Evolutionary conservation across 1,140 invertebrate species (phyloP).

Genomic region (Drosophila bipectinata): DNA sequence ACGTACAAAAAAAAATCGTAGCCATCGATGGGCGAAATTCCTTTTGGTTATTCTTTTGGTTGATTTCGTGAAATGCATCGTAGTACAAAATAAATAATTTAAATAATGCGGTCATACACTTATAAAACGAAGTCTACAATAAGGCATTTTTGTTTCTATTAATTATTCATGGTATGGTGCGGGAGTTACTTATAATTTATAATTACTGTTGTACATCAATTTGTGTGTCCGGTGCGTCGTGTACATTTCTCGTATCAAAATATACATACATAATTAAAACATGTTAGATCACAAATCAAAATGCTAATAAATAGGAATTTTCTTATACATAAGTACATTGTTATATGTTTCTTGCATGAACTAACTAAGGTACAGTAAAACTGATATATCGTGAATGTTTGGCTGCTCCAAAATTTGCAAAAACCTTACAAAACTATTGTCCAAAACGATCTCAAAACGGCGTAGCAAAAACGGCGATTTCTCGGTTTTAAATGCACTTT

Average conservation of each 20-base stretch:
- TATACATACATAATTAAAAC: slow-evolving; percentile 33
- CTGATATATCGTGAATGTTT: slow-evolving; percentile 31
- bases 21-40: slow-evolving; percentile 44
- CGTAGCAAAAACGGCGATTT: slow-evolving; percentile 35
- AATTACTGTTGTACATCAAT: slow-evolving; percentile 22
- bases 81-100: slow-evolving; percentile 36
- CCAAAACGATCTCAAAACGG: slow-evolving; percentile 28
- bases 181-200: slow-evolving; percentile 36
- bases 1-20: slow-evolving; percentile 44
- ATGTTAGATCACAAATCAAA: slow-evolving; percentile 41
- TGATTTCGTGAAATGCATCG: slow-evolving; percentile 46
- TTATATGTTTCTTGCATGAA: slow-evolving; percentile 49
- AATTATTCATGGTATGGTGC: slow-evolving; percentile 26
- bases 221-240: slow-evolving; percentile 30
- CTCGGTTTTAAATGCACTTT: slow-evolving; percentile 74
- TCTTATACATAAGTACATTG: slow-evolving; percentile 73
- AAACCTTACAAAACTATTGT: slow-evolving; percentile 30
- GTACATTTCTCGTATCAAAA: slow-evolving; percentile 35
- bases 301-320: slow-evolving; percentile 51
- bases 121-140: slow-evolving; percentile 68
- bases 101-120: slow-evolving; percentile 62
- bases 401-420: slow-evolving; percentile 17
- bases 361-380: slow-evolving; percentile 57
- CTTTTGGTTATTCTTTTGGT: slow-evolving; percentile 33
- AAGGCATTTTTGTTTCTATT: slow-evolving; percentile 51